These are phyloP conservation scores for Leucophenga maculata DNA, from an alignment of 2,888 invertebrate genomes.

Conservation along the genomic window DNA sequence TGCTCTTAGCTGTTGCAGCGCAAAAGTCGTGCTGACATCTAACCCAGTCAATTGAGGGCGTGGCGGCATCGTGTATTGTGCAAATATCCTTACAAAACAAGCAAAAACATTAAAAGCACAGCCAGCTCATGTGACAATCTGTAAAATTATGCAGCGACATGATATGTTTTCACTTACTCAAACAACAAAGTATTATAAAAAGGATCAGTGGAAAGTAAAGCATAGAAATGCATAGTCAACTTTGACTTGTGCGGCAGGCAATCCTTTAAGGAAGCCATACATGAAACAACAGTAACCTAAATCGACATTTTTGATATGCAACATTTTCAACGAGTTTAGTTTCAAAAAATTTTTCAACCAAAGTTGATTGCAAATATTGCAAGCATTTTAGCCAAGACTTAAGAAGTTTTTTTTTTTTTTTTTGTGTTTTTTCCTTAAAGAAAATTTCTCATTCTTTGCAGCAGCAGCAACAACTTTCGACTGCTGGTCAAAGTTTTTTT, in stretches of 20 bases:
- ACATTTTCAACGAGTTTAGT: too few species aligned
- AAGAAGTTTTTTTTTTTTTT: neutral
- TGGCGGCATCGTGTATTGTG: neutral
- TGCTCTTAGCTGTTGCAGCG: neutral
- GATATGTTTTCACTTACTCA: constrained; percentile 21
- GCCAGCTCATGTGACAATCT: constrained; percentile 30
- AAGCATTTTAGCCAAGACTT: constrained; percentile 6
- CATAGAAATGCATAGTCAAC: too few species aligned
- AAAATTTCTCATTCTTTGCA: too few species aligned
- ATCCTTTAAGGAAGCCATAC: too few species aligned
- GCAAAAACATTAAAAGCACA: neutral
- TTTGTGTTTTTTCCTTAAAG: neutral
- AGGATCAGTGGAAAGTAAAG: too few species aligned
- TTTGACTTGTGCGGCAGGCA: too few species aligned
- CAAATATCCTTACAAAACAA: neutral
- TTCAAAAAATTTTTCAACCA: neutral
- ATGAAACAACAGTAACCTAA: too few species aligned
- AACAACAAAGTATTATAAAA: too few species aligned
- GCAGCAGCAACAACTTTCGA: too few species aligned
- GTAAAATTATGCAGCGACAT: constrained; percentile 25
- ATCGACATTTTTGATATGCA: too few species aligned
- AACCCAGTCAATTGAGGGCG: constrained; percentile 2
- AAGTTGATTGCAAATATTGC: constrained; percentile 17
- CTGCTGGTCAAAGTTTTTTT: too few species aligned
- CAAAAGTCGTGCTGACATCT: neutral